Percentiles rank a stretch among this genome's conserved stretches.
Evolutionary conservation across 2,113 vertebrate genomes (phyloP).

Genomic region (Prunella fulvescens): DNA sequence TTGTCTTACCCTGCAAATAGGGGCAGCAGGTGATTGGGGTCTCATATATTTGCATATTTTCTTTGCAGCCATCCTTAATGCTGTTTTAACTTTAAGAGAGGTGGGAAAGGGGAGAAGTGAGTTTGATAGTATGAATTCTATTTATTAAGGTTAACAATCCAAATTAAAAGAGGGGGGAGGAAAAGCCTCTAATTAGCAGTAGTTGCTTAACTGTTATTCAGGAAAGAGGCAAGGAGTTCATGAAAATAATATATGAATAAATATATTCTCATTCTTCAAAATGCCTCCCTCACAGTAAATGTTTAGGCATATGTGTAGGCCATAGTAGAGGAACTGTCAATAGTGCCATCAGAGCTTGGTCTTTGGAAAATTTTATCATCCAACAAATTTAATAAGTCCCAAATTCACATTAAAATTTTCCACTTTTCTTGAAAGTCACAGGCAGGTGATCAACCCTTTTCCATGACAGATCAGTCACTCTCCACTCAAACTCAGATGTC

Average conservation of each 20-base stretch:
- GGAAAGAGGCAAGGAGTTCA: neutral
- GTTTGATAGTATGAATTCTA: neutral
- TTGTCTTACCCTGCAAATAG: neutral
- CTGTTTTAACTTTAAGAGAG: neutral
- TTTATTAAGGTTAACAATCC: neutral
- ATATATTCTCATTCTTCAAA: neutral
- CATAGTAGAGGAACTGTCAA: neutral
- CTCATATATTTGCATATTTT: neutral
- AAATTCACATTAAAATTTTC: neutral
- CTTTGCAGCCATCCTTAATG: neutral
- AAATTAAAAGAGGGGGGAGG: neutral
- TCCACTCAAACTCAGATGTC: neutral
- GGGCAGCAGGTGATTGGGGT: neutral
- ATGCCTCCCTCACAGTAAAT: neutral
- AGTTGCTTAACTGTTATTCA: neutral
- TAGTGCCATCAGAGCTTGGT: neutral
- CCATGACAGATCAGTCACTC: neutral
- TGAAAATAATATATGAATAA: neutral
- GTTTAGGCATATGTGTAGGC: neutral
- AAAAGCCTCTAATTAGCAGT: neutral
- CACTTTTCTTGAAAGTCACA: neutral
- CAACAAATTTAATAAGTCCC: neutral
- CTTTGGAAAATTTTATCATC: neutral
- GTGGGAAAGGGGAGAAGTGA: neutral
- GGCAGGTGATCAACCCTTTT: neutral